These are phyloP conservation scores for Hirtodrosophila duncani DNA, from an alignment of 2,888 invertebrate genomes.

Conservation along the genomic window DNA sequence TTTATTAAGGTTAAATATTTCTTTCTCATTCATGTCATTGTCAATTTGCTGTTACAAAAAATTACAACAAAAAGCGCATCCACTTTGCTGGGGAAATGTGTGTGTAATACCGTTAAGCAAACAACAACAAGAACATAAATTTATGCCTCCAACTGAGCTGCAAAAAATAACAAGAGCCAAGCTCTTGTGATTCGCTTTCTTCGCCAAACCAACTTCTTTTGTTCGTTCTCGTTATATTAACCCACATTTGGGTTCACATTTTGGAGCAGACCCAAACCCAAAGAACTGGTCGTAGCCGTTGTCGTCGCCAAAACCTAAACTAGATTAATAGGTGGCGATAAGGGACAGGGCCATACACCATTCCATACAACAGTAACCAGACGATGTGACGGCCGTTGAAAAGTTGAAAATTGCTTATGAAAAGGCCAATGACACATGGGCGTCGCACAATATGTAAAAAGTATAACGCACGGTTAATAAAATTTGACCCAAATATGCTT, in stretches of 20 bases:
- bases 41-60: slow-evolving; percentile 69
- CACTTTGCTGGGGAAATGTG: no score
- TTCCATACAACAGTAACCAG: slow-evolving; percentile 12
- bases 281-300: slow-evolving; percentile 29
- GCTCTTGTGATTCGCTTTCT: slow-evolving; percentile 25
- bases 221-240: slow-evolving; percentile 53
- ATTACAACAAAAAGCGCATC: slow-evolving; percentile 23
- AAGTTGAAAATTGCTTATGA: neutral
- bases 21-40: slow-evolving; percentile 71
- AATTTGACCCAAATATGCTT: no score
- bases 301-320: slow-evolving; percentile 48
- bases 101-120: no score
- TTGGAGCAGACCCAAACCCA: slow-evolving; percentile 23
- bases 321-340: slow-evolving; percentile 65
- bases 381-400: slow-evolving; percentile 19
- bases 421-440: slow-evolving; percentile 31
- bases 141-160: slow-evolving; percentile 13
- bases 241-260: slow-evolving; percentile 56
- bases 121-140: slow-evolving; percentile 17
- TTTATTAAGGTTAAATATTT: slow-evolving; percentile 73
- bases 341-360: slow-evolving; percentile 29
- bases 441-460: no score
- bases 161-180: slow-evolving; percentile 2
- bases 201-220: slow-evolving; percentile 35
- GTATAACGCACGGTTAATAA: no score